These are phyloP conservation scores for Oophaga pumilio DNA, from an alignment of 2,113 vertebrate genomes.

Conservation along the genomic window DNA sequence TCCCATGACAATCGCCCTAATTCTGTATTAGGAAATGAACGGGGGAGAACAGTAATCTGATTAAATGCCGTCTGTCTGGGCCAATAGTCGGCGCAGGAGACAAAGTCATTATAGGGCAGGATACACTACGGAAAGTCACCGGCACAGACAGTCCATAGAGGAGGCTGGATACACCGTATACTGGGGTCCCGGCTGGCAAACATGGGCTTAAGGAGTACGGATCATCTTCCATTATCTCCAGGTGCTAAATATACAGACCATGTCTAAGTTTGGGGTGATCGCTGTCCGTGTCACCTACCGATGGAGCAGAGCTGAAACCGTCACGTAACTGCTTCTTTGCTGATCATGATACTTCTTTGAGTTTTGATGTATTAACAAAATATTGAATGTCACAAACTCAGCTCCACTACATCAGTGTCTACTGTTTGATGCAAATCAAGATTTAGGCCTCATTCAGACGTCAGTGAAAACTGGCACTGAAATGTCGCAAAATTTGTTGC, in stretches of 20 bases:
- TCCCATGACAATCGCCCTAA: conserved; percentile 38
- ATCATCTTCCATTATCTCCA: neutral
- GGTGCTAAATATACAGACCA: too few relatives aligned
- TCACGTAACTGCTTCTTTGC: too few relatives aligned
- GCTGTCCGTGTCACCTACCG: too few relatives aligned
- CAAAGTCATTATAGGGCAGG: neutral
- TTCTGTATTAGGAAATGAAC: conserved; percentile 32
- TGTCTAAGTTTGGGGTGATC: too few relatives aligned
- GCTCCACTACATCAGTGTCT: too few relatives aligned
- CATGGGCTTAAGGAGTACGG: neutral
- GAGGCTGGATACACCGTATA: neutral
- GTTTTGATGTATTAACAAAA: too few relatives aligned
- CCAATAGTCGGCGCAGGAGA: neutral
- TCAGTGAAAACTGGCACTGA: too few relatives aligned
- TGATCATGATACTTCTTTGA: too few relatives aligned
- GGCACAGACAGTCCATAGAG: neutral
- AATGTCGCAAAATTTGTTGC: too few relatives aligned
- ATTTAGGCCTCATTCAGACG: too few relatives aligned
- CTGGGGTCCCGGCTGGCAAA: neutral
- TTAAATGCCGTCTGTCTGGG: conserved; percentile 9
- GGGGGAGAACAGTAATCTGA: conserved; percentile 31
- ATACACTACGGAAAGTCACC: neutral
- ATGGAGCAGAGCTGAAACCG: neutral
- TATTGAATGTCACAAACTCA: too few relatives aligned
- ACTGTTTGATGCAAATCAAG: too few relatives aligned